A percentile compares a stretch with the other conserved stretches of the same genome.
These are phyloP conservation scores for Cuniculus paca DNA, from an alignment of 2,797 vertebrate genomes.

Conservation along the genomic window DNA sequence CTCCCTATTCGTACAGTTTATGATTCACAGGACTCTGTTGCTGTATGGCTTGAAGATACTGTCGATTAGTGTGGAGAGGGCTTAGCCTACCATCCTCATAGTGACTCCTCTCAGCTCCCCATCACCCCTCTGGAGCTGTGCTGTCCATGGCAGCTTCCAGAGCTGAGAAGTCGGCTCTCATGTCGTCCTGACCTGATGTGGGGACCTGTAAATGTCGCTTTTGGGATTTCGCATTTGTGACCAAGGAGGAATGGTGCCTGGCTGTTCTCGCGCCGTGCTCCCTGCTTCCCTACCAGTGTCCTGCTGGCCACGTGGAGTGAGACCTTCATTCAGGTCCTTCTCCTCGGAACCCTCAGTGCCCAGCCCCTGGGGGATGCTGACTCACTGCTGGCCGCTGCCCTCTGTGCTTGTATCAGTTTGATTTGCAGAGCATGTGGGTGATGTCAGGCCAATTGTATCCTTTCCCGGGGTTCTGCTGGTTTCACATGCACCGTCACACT, in stretches of 20 bases:
- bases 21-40: not conserved
- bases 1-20: not conserved
- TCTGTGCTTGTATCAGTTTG: accelerated
- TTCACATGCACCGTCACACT: accelerated
- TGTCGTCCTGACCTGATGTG: accelerated
- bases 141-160: not conserved
- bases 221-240: not conserved
- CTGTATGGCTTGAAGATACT: not conserved
- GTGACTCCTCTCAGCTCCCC: not conserved
- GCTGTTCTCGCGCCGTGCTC: not conserved
- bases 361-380: not conserved
- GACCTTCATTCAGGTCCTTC: not conserved
- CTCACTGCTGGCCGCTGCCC: accelerated
- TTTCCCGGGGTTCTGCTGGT: not conserved
- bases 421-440: accelerated
- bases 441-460: not conserved
- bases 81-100: not conserved
- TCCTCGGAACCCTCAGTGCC: accelerated
- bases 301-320: accelerated
- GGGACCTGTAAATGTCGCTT: not conserved
- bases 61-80: not conserved
- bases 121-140: not conserved
- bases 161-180: not conserved
- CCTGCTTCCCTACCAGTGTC: accelerated
- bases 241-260: not conserved